Conservation (phyloP, 1,140 invertebrate species). For the Heliconius melpomene region DNA sequence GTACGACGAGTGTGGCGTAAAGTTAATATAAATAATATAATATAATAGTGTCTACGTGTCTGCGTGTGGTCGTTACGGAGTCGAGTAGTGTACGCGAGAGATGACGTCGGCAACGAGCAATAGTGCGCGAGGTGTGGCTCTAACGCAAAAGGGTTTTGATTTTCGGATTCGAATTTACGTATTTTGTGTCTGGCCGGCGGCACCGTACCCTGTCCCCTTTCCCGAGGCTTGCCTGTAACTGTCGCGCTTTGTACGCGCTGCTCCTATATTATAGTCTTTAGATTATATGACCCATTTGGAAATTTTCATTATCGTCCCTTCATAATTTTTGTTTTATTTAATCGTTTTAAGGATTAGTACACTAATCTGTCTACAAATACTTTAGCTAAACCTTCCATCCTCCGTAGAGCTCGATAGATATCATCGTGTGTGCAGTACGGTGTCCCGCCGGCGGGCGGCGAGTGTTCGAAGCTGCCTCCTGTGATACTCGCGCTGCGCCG, state of each 20-base stretch:
- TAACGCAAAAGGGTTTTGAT: conserved; percentile 49
- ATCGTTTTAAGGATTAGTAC: not conserved
- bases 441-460: conserved; percentile 44
- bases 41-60: conserved; percentile 59
- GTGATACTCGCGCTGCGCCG: conserved; percentile 51
- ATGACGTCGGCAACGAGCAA: conserved; percentile 37
- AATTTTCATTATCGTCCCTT: no score
- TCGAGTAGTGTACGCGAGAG: no score
- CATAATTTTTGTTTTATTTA: no score
- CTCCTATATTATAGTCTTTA: no score
- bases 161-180: conserved; percentile 46
- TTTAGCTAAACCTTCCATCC: not conserved
- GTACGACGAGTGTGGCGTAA: conserved; percentile 50
- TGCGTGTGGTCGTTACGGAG: not conserved
- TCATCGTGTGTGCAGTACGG: not conserved
- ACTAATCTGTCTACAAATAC: not conserved
- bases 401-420: not conserved
- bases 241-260: no score
- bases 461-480: conserved; percentile 55
- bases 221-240: no score
- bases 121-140: conserved; percentile 47
- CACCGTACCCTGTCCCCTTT: not conserved
- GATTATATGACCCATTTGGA: no score
- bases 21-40: conserved; percentile 52
- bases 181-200: conserved; percentile 49